Base-by-base conservation (phyloP, 2,888 invertebrate species). In the Acleris holmiana region DNA sequence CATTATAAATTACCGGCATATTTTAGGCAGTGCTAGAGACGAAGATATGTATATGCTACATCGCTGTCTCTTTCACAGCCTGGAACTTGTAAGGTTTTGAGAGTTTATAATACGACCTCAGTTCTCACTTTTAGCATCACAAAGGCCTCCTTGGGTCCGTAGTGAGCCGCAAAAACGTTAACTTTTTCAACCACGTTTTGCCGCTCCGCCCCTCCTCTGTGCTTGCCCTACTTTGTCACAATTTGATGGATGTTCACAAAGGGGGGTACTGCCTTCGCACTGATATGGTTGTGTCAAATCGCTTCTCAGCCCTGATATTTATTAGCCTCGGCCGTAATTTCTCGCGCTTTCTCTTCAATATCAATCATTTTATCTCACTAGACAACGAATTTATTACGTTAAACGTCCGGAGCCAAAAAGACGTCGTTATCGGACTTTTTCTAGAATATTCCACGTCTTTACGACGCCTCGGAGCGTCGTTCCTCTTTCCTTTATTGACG, bases 211-310 rank as follows among this genome's bases (percentile, higher is more conserved):
- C 59, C 41, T 54, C 35, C 25, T 21, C 35, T 55, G 46, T 60
- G 65, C 60, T 57, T 47, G 78, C 72, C 76, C 80, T 80, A 85
- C 80, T 86, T 86, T 86, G 85, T 86, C 86, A 79, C 72, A 69
- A 63, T 77, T 80, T 86, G 87, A 89, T 88, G 82, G 83, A 88
- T 88, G 79, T 69, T 68, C 71, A 68, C 69, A 68, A 62, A 66
- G 50, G 67, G 65, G 66, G 68, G 66, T 62, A 68, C 68, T 68
- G 62, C 62, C 64, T 64, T 54, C 19, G 48, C 49, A 63, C 68
- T 69, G 70, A 74, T 68, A 64, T 67, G 67, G 66, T 67, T 66
- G 58, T 68, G 71, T 74, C 70, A 72, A 71, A 72, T 71, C 67
- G 69, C 62, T 61, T 46, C 56, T 63, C 66, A 48, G 64, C 46